Evolutionary conservation across 2,797 vertebrate species (phyloP).

Genomic region (Dryobates pubescens): DNA sequence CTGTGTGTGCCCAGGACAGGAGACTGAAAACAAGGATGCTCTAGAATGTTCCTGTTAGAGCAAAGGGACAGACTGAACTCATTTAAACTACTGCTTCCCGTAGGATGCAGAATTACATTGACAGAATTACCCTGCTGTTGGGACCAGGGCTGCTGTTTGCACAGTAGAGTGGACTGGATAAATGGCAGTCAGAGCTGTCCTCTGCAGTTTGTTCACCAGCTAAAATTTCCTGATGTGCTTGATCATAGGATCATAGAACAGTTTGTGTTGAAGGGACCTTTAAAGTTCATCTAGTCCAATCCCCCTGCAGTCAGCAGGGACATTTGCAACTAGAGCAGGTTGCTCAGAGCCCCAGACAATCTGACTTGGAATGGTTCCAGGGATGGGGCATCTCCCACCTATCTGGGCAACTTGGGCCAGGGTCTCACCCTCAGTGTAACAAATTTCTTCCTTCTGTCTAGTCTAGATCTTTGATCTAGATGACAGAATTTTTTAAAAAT

Average conservation of each 20-base stretch:
- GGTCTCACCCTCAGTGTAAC: no score
- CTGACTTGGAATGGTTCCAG: no score
- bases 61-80: constrained; percentile 34
- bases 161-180: neutral
- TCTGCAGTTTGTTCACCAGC: neutral
- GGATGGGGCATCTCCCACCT: no score
- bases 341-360: no score
- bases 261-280: no score
- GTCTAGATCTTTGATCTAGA: neutral
- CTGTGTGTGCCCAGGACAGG: neutral
- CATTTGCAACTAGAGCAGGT: no score
- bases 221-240: neutral
- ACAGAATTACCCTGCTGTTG: constrained; percentile 26
- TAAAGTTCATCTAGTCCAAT: no score
- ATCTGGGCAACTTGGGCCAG: no score
- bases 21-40: constrained; percentile 17
- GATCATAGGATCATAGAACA: neutral
- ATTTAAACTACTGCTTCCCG: constrained; percentile 41
- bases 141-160: constrained; percentile 16
- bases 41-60: constrained; percentile 16
- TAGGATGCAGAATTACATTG: constrained; percentile 22
- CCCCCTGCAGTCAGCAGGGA: no score
- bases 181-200: neutral
- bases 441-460: no score
- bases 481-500: neutral